These are phyloP conservation scores for Crocallis elinguaria DNA, from an alignment of 2,888 invertebrate species.

Conservation along the genomic window DNA sequence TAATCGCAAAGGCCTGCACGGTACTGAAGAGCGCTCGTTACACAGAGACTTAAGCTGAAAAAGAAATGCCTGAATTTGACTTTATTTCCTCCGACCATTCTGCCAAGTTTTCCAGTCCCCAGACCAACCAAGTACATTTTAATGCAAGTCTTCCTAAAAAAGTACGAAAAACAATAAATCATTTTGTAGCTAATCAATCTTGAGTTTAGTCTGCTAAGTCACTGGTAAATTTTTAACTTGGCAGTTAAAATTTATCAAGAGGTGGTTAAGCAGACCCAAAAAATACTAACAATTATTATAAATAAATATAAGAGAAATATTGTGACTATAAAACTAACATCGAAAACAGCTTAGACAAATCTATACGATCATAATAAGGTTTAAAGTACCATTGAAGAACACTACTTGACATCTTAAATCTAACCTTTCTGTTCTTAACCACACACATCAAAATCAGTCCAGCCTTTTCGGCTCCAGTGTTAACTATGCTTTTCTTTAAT, in stretches of 20 bases:
- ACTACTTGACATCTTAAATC: not conserved
- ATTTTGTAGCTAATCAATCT: too few species aligned
- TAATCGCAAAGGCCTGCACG: too few species aligned
- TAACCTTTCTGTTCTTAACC: slow-evolving; percentile 2
- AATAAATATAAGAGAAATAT: not conserved
- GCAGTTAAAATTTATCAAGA: not conserved
- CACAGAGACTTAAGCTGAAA: too few species aligned
- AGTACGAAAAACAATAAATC: too few species aligned
- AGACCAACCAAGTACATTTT: too few species aligned
- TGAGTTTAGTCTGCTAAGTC: too few species aligned
- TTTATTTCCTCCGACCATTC: too few species aligned
- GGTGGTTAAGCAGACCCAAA: not conserved
- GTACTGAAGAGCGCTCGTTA: too few species aligned
- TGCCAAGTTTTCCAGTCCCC: too few species aligned
- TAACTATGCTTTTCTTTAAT: not conserved
- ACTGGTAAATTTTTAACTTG: too few species aligned
- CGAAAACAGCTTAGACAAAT: not conserved
- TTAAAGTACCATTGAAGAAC: not conserved
- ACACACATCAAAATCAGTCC: slow-evolving; percentile 12
- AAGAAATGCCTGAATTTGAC: too few species aligned
- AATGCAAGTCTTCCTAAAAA: too few species aligned
- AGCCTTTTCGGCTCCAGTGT: not conserved
- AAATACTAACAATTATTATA: not conserved
- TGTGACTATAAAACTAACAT: not conserved
- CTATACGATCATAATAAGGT: not conserved